Evolutionary conservation across 2,113 vertebrate species (phyloP).

Genomic region (Neolamprologus variostigma): DNA sequence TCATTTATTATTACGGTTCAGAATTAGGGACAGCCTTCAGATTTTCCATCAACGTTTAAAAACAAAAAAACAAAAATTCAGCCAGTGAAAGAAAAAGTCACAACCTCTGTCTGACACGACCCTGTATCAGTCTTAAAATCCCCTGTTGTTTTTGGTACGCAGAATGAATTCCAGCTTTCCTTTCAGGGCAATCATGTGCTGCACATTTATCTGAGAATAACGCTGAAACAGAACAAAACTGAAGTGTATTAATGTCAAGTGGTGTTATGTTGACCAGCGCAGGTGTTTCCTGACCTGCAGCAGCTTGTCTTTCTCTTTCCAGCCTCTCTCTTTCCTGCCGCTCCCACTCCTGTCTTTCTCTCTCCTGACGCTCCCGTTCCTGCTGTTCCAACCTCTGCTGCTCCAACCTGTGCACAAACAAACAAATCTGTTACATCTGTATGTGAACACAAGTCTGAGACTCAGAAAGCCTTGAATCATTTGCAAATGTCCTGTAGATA

Average conservation of each 20-base stretch:
- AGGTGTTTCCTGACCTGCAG: constrained; percentile 65
- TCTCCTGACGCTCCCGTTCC: constrained; percentile 64
- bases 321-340: constrained; percentile 52
- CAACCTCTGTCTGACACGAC: not conserved
- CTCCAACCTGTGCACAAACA: constrained; percentile 55
- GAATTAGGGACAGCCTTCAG: not conserved
- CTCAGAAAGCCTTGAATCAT: not conserved
- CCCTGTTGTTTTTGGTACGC: not conserved
- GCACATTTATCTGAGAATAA: not conserved
- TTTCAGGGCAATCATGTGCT: not conserved
- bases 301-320: constrained; percentile 66
- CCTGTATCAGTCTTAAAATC: not conserved
- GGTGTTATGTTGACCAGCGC: not conserved
- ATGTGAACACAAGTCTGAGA: not conserved
- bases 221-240: not conserved
- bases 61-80: not conserved
- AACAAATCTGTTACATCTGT: not conserved
- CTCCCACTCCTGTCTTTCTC: constrained; percentile 58
- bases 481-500: not conserved
- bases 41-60: not conserved
- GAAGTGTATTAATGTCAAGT: not conserved
- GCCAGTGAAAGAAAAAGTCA: not conserved
- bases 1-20: not conserved
- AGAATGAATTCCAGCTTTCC: not conserved
- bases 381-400: constrained; percentile 69